Base-by-base conservation (phyloP, 2,888 invertebrate species). In the Dusona sp. region DNA sequence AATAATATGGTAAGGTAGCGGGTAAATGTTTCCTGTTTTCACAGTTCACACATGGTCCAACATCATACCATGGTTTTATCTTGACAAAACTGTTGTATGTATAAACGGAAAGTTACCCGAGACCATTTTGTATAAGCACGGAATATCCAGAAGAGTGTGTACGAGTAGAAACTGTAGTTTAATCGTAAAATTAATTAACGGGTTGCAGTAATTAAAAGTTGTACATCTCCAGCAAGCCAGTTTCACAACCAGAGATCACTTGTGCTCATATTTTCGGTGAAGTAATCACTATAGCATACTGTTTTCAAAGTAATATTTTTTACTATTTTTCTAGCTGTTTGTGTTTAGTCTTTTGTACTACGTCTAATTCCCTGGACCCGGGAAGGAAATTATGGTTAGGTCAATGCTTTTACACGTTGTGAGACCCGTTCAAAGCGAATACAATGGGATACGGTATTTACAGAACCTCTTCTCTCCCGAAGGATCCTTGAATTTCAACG, bases 101-200 rank as follows among this genome's bases (percentile, higher is more conserved):
- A 68, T 51, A 19, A 72, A 54, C 68, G 38, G 42, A 79, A 65
- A 67, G 54, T n/a, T 36, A 19, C 38, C 45, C 33, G 29, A 67
- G 16, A 29, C 13, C 13, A 29, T 61, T n/a, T 22, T 0, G 6
- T 61, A 16, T 29, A 1, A 29, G 4, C 7, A 67, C 38, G 38
- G 4, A 38, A 38, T 4, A n/a, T 16, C 11, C n/a, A 22, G 38
- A 11, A 61, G 16, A 29, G 16, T 29, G 57, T 61, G 57, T 61
- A 29, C 29, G 61, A 61, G 61, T 25, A 16, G 45, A 64, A 42
- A 51, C n/a, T 29, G 78, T 83, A 83, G 84, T 88, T n/a, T 85
- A 87, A 85, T 88, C 83, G 83, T 67, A 74, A 85, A 85, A 87
- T 88, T 88, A 85, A 87, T 88, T 82, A 87, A 79, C 84, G 64